phyloP scores from a whole-genome alignment of 2,797 vertebrate genomes.

The Brachyalestes nurse region DNA sequence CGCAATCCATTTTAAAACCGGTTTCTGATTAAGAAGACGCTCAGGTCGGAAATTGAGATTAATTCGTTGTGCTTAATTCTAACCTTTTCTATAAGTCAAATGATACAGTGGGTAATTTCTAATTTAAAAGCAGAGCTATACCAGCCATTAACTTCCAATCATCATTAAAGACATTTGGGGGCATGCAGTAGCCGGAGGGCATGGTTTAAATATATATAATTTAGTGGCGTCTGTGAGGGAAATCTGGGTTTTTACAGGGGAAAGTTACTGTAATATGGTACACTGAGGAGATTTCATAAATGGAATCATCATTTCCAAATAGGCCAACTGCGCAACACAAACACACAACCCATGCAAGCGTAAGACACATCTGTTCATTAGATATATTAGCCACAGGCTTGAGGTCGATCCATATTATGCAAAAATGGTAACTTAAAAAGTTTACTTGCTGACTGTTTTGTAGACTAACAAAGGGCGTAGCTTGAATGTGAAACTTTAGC shows the following conservation, averaged over 20 bases:
- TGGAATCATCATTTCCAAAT: slow-evolving; percentile 26
- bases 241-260: slow-evolving; percentile 74
- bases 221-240: slow-evolving; percentile 74
- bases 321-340: slow-evolving; percentile 6
- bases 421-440: neutral
- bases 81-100: slow-evolving; percentile 77
- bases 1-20: slow-evolving; percentile 41
- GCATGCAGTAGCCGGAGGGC: slow-evolving; percentile 73
- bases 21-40: slow-evolving; percentile 58
- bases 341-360: neutral
- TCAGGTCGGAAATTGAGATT: slow-evolving; percentile 71
- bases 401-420: neutral
- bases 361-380: neutral
- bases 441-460: neutral
- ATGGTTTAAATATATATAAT: slow-evolving; percentile 77
- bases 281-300: slow-evolving; percentile 19
- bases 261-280: slow-evolving; percentile 64
- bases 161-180: slow-evolving; percentile 81
- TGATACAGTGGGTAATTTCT: slow-evolving; percentile 73
- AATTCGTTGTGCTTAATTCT: slow-evolving; percentile 76
- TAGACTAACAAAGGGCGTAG: too few relatives aligned
- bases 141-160: slow-evolving; percentile 71
- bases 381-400: slow-evolving; percentile 2
- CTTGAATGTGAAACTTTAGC: too few relatives aligned
- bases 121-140: slow-evolving; percentile 77